These are phyloP conservation scores for Porites evermanni DNA, from an alignment of 92 coral and sea anemone species.

Conservation along the genomic window DNA sequence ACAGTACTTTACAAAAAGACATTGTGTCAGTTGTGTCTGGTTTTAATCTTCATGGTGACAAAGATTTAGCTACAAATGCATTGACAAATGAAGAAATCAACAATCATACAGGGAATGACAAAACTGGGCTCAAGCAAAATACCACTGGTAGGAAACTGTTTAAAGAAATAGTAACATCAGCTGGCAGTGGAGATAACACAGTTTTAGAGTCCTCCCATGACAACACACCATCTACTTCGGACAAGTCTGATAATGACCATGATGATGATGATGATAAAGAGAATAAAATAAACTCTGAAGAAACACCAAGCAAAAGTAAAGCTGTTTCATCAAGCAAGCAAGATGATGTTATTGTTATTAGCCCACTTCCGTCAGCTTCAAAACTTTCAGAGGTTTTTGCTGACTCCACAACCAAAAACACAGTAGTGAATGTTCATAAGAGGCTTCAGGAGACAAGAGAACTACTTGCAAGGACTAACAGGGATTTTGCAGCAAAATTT, in stretches of 20 bases:
- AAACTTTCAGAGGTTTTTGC: conserved; percentile 66
- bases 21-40: conserved; percentile 42
- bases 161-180: not conserved
- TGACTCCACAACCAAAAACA: conserved; percentile 77
- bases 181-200: not conserved
- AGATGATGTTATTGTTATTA: conserved; percentile 35
- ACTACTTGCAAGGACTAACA: conserved; percentile 73
- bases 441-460: conserved; percentile 81
- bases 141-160: conserved; percentile 28
- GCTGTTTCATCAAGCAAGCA: conserved; percentile 6
- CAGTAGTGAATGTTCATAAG: conserved; percentile 84
- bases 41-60: conserved; percentile 9
- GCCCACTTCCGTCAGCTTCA: conserved; percentile 56
- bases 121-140: not conserved
- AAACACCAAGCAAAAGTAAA: conserved; percentile 14
- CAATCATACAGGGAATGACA: not conserved
- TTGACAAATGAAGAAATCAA: not conserved
- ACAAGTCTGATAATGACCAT: conserved; percentile 50
- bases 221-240: conserved; percentile 29
- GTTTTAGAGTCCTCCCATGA: not conserved
- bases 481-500: conserved; percentile 74
- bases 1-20: not conserved
- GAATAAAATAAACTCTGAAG: not conserved
- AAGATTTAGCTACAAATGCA: not conserved
- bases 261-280: not conserved